A percentile compares a stretch with the other conserved stretches of the same genome.
These are phyloP conservation scores for Ceryle rudis DNA, from an alignment of 2,797 vertebrate species.

Conservation along the genomic window DNA sequence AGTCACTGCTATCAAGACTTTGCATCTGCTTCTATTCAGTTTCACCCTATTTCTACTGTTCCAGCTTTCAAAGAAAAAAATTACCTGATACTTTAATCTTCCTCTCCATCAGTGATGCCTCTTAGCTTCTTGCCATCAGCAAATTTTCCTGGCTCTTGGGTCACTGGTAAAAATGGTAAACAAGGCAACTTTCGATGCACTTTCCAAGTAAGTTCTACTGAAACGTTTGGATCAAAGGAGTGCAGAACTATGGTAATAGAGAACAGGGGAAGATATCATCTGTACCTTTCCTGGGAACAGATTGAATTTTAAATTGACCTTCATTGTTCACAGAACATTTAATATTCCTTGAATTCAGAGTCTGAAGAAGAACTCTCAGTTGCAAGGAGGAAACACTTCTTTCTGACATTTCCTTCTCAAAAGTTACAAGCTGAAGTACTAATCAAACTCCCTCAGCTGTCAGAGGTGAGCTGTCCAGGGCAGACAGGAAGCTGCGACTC, in stretches of 20 bases:
- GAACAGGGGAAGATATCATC: fast-evolving
- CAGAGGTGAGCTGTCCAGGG: not conserved
- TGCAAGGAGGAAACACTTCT: not conserved
- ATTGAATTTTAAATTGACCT: not conserved
- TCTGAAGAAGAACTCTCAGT: not conserved
- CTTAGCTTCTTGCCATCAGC: not conserved
- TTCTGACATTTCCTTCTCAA: not conserved
- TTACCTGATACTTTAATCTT: not conserved
- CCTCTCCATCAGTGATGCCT: not conserved
- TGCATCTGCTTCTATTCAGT: not conserved
- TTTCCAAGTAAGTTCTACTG: not conserved
- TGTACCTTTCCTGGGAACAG: not conserved
- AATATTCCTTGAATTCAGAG: not conserved
- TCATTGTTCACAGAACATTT: not conserved
- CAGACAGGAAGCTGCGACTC: not conserved
- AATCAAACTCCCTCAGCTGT: not conserved
- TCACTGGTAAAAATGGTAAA: not conserved
- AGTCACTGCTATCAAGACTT: not conserved
- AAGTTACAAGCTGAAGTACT: not conserved
- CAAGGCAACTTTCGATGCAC: not conserved
- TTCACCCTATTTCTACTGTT: not conserved
- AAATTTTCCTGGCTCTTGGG: not conserved
- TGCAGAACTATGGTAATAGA: not conserved
- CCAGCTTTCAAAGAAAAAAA: not conserved
- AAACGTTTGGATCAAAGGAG: not conserved